phyloP scores from a whole-genome alignment of 2,888 invertebrate genomes.

The Campoplex nolae region DNA sequence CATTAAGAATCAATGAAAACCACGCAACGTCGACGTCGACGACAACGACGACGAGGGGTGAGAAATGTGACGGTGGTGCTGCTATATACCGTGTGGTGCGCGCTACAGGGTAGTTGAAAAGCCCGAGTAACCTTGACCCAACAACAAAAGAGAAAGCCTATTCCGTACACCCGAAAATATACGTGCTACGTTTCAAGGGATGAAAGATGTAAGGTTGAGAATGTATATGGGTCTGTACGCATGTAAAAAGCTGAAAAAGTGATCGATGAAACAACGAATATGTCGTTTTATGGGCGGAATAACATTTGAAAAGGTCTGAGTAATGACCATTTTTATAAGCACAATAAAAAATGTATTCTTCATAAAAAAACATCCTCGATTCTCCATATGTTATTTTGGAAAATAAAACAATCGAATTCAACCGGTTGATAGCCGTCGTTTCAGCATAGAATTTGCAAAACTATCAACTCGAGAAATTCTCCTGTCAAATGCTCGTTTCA shows the following conservation, averaged over 20 bases:
- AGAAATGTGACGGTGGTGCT: conserved; percentile 46
- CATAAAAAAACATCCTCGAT: background rate
- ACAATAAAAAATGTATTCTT: background rate
- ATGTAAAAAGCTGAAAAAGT: background rate
- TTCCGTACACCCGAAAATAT: conserved; percentile 59
- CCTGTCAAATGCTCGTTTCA: background rate
- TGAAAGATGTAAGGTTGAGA: conserved; percentile 12
- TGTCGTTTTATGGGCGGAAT: background rate
- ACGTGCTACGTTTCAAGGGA: conserved; percentile 52
- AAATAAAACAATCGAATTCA: background rate
- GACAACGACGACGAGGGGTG: conserved; percentile 44
- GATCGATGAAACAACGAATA: conserved; percentile 24
- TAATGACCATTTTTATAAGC: background rate
- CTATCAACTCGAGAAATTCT: background rate
- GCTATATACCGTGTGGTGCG: conserved; percentile 17
- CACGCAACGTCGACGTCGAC: conserved; percentile 33
- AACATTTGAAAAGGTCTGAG: background rate
- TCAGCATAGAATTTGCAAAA: background rate
- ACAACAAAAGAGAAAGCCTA: conserved; percentile 54
- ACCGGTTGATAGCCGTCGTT: background rate
- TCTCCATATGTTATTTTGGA: background rate
- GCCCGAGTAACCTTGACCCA: conserved; percentile 66
- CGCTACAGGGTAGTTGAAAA: conserved; percentile 42
- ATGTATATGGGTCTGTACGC: background rate
- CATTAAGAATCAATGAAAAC: conserved; percentile 65